Evolutionary conservation across 2,888 invertebrate species (phyloP), one percentile per base, ranked within the genome.

Genomic region (Blera fallax): DNA sequence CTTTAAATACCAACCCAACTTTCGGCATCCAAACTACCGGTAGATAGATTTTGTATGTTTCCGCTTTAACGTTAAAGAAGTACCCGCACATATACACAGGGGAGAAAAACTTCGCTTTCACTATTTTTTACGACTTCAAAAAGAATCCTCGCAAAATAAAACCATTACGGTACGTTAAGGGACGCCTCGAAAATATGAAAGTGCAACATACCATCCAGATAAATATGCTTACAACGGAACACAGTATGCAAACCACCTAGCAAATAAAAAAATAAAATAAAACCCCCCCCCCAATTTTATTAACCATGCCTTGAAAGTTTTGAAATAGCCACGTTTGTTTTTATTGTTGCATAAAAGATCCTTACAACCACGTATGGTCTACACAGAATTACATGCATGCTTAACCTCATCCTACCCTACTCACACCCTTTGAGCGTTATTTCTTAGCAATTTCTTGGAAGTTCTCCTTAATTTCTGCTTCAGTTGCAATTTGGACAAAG

Each of bases 401-500:
- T 8, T 21, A 10, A 48, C 48, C 21, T 21, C 54, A 29, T 27
- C 54, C 29, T 10, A 1, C 4, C 4, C 5, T 10, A 18, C 16
- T 37, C 16, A 11, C 11, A 0, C 2, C 3, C 27, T 18, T 6
- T 1, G 27, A 4, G 43, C 16, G n/a, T 54, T 27, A 10, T 58
- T 65, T 48, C 52, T 7, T 16, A 34, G 21, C 14, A 43, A 52
- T 62, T 54, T 32, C 16, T 37, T 32, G 10, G 50, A 76, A 18
- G 4, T 34, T 45, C 78, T 58, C 67, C 72, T 58, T 72, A 52
- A 78, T 65, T 37, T 70, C 37, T 56, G 58, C 37, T 78, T 16
- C n/a, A 91, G 91, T 27, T 91, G 91, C 72, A 91, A 89, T 79
- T 87, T 90, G 80, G 97, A 97, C 92, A 95, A 97, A 90, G 95